Conservation (phyloP, 2,797 vertebrate genomes). For the Micromesistius poutassou region DNA sequence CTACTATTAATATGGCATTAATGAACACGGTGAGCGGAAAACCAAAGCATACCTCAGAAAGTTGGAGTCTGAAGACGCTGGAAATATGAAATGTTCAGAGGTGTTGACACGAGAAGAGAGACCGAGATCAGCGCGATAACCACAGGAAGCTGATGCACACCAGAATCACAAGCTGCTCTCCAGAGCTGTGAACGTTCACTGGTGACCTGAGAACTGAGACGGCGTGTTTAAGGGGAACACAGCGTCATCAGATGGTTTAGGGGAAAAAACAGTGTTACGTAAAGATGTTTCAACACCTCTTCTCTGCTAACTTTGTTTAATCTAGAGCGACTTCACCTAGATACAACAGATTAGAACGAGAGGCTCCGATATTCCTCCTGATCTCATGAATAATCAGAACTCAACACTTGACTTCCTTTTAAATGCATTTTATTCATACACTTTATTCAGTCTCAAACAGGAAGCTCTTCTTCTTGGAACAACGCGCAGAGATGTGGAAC, state of each 20-base stretch:
- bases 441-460: neutral
- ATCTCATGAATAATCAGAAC: neutral
- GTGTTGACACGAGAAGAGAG: neutral
- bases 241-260: neutral
- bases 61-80: neutral
- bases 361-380: neutral
- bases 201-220: neutral
- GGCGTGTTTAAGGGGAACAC: neutral
- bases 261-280: neutral
- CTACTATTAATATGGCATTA: neutral
- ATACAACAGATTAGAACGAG: neutral
- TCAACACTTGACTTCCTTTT: neutral
- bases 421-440: too few relatives aligned
- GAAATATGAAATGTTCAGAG: neutral
- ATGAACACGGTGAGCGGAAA: neutral
- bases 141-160: conserved; percentile 74
- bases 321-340: neutral
- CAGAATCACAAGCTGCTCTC: conserved; percentile 44
- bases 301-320: neutral
- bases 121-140: conserved; percentile 52
- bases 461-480: neutral
- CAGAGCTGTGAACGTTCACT: neutral
- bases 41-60: neutral
- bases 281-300: neutral
- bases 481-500: neutral